Evolutionary conservation across 2,113 vertebrate species (phyloP).

Genomic region (Carassius gibelio): DNA sequence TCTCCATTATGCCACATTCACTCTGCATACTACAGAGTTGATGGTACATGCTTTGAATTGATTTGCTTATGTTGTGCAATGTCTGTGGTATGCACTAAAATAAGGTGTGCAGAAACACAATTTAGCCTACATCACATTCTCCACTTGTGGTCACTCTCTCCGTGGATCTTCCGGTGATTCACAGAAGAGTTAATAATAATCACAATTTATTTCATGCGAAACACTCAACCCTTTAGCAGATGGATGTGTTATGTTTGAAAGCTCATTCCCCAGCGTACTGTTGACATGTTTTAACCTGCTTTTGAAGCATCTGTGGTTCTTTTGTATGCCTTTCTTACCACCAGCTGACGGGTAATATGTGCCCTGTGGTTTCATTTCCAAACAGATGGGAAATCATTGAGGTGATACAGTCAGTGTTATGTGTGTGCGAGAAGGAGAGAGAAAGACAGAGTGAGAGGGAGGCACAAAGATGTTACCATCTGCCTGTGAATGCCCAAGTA

Average conservation of each 20-base stretch:
- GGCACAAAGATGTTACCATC: conserved; percentile 41
- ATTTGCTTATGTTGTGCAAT: conserved; percentile 1
- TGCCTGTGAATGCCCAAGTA: conserved; percentile 19
- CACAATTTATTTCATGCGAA: background rate
- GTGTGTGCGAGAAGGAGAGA: conserved; percentile 16
- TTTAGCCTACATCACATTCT: background rate
- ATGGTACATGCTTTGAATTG: conserved; percentile 1
- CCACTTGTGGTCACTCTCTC: background rate
- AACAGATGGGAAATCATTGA: conserved; percentile 39
- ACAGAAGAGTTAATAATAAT: background rate
- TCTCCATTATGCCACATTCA: background rate
- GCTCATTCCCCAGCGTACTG: background rate
- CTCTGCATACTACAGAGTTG: conserved; percentile 3
- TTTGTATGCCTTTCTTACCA: conserved; percentile 13
- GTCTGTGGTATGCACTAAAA: conserved; percentile 7
- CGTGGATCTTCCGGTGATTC: background rate
- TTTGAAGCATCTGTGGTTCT: conserved; percentile 7
- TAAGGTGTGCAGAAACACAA: background rate
- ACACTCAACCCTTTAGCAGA: background rate
- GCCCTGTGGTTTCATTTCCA: conserved; percentile 23
- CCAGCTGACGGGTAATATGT: background rate
- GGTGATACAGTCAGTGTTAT: conserved; percentile 34
- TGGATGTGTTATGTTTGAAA: conserved; percentile 3
- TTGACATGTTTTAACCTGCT: conserved; percentile 33
- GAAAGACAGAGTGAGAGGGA: conserved; percentile 18